Base-by-base conservation (phyloP, 2,113 vertebrate genomes). In the Lepisosteus oculatus region DNA sequence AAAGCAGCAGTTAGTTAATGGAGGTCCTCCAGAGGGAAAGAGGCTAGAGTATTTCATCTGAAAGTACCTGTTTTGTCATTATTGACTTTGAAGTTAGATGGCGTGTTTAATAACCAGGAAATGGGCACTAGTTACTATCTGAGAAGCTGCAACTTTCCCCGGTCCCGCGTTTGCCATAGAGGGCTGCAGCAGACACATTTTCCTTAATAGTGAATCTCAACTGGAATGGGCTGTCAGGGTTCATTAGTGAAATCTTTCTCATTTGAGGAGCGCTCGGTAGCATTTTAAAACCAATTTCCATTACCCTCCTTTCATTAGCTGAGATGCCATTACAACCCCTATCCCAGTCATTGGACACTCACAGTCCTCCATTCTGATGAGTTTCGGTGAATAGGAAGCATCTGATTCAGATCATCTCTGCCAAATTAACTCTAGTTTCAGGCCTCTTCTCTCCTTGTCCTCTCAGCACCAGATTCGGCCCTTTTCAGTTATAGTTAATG, bases 231-330 rank as follows among this genome's bases (percentile, higher is more conserved):
- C 87, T 93, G 90, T 89, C 89, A 85, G 84, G 82, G 77, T 90
- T 91, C 87, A 92, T 93, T 90, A 90, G 86, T 74, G 76, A 79
- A 79, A 86, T 78, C 82, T 77, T 74, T 89, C 84, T 88, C 85
- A 82, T 90, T 83, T 85, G 81, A 80, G 75, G 83, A 89, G 84
- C 78, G 87, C 85, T 86, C 85, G 86, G 86, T 79, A 85, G 85
- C 89, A 84, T 88, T 91, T 90, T 90, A 90, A 91, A 91, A 86
- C 84, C 86, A 87, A 87, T 92, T 88, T 89, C 82, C 82, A 89
- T 87, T 89, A 89, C 87, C 87, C 89, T 14, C 14, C 83, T 88
- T 80, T 88, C 87, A 88, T 90, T 87, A 90, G 88, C 85, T 88
- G 87, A 80, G 77, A 74, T 77, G 80, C 87, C 85, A 89, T 92